These are phyloP conservation scores for Clamator glandarius DNA, from an alignment of 2,797 vertebrate genomes.

Conservation along the genomic window DNA sequence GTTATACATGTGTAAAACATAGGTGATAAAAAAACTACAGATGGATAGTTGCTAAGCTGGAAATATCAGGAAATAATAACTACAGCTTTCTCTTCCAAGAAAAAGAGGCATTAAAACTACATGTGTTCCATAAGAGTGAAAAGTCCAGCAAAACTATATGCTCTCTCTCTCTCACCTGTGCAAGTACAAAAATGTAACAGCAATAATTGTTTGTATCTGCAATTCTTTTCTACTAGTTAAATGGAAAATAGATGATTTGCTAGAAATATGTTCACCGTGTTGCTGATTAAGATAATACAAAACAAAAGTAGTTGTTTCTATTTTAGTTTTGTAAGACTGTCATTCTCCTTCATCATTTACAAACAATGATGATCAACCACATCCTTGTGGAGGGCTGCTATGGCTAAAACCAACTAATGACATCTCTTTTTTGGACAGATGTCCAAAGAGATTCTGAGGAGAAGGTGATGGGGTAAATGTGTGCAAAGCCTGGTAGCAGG, in stretches of 20 bases:
- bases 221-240: not conserved
- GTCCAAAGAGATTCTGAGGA: conserved; percentile 36
- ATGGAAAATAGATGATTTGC: not conserved
- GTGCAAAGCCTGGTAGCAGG: not conserved
- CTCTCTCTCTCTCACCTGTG: not conserved
- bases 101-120: not conserved
- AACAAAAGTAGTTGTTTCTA: not conserved
- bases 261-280: not conserved
- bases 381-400: not conserved
- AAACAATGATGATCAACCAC: not conserved
- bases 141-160: not conserved
- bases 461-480: not conserved
- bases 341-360: not conserved
- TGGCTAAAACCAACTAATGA: conserved; percentile 21
- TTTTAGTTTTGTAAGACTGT: not conserved
- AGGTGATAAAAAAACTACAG: conserved; percentile 43
- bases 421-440: conserved; percentile 10
- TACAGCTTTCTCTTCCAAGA: conserved; percentile 9
- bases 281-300: not conserved
- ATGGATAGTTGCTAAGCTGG: not conserved
- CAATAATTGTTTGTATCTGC: not conserved
- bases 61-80: conserved; percentile 45
- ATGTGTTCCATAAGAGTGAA: not conserved
- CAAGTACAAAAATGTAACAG: not conserved
- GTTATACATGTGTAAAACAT: conserved; percentile 18